phyloP scores from a whole-genome alignment of 2,113 vertebrate genomes.

The Bubo blakistoni region DNA sequence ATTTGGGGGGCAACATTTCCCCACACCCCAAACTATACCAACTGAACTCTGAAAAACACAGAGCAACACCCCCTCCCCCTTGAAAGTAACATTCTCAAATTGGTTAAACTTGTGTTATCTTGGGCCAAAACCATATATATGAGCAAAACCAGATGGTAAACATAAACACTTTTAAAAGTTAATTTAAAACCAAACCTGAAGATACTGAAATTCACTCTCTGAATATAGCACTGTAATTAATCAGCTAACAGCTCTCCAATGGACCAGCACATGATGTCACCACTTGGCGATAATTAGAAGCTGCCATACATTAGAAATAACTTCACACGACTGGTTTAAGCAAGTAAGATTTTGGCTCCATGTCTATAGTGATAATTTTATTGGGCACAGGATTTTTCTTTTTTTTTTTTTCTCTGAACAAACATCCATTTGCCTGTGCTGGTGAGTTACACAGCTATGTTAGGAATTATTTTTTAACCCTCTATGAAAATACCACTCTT shows the following conservation, averaged over 20 bases:
- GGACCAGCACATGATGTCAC: conserved; percentile 48
- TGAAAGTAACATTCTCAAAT: not conserved
- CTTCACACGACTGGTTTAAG: not conserved
- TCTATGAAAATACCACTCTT: conserved; percentile 21
- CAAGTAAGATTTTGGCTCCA: not conserved
- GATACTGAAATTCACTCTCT: conserved; percentile 57
- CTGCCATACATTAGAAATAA: conserved; percentile 32
- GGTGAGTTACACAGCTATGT: not conserved
- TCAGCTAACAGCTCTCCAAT: conserved; percentile 54
- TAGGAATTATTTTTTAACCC: conserved; percentile 28
- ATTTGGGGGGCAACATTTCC: not conserved
- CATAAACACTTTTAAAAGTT: conserved; percentile 67
- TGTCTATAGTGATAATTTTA: not conserved
- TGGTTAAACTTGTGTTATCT: conserved; percentile 39
- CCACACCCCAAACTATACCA: not conserved
- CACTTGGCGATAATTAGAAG: conserved; percentile 60
- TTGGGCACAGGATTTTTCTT: not conserved
- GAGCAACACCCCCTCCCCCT: not conserved
- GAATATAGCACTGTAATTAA: conserved; percentile 60
- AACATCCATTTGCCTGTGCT: not conserved
- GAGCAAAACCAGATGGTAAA: conserved; percentile 73
- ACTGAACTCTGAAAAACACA: not conserved
- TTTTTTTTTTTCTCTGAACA: not conserved
- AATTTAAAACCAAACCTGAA: conserved; percentile 69
- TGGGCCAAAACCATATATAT: conserved; percentile 42